Percentiles rank a stretch among this genome's conserved stretches.
These are phyloP conservation scores for Helleia helle DNA, from an alignment of 2,888 invertebrate genomes.

Conservation along the genomic window DNA sequence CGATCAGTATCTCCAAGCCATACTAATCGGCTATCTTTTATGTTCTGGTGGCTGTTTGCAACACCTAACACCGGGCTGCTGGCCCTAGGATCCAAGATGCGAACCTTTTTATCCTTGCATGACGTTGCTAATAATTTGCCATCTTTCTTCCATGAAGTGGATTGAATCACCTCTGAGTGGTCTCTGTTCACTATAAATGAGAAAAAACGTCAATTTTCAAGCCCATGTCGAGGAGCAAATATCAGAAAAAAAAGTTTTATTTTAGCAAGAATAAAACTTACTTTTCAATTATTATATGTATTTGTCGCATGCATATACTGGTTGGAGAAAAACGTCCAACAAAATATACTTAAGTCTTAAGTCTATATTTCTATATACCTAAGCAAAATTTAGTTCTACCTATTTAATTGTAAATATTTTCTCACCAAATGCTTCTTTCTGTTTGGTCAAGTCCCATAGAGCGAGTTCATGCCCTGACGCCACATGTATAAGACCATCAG, in stretches of 20 bases:
- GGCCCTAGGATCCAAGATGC: slow-evolving; percentile 87
- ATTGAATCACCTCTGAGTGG: slow-evolving; percentile 91
- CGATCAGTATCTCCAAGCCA: slow-evolving; percentile 91
- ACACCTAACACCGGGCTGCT: slow-evolving; percentile 73
- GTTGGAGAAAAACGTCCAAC: too few species aligned
- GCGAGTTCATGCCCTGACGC: slow-evolving; percentile 87
- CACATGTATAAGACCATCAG: slow-evolving; percentile 90
- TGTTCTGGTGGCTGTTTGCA: slow-evolving; percentile 88
- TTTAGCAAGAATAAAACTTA: too few species aligned
- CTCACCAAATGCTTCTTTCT: slow-evolving; percentile 85
- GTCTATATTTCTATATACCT: too few species aligned
- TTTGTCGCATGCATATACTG: too few species aligned
- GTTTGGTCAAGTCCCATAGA: slow-evolving; percentile 89
- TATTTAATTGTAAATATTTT: too few species aligned
- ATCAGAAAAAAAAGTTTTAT: too few species aligned
- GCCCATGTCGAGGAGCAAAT: too few species aligned
- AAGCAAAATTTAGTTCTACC: too few species aligned
- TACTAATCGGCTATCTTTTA: slow-evolving; percentile 92
- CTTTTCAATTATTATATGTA: too few species aligned
- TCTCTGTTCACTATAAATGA: slow-evolving; percentile 71
- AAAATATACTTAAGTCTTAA: too few species aligned
- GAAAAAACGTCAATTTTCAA: too few species aligned
- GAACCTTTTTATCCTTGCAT: slow-evolving; percentile 92
- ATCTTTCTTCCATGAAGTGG: slow-evolving; percentile 91
- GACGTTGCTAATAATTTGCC: slow-evolving; percentile 87